Evolutionary conservation across 2,888 invertebrate genomes (phyloP), one percentile per base, ranked within the genome.

Genomic region (Acrobasis suavella): DNA sequence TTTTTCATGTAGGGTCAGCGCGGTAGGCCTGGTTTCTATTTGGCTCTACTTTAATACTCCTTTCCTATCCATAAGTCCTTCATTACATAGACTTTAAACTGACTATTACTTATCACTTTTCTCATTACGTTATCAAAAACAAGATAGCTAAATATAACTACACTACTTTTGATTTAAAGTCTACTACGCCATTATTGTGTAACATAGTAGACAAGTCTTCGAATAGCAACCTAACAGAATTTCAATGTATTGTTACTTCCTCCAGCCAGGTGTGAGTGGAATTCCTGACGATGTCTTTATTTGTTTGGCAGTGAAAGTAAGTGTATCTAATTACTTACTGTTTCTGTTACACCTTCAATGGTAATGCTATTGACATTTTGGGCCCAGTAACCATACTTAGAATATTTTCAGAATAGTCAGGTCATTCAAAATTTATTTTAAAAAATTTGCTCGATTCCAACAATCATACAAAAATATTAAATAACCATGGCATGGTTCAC

Each of bases 221-320:
- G 17, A 42, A 56, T 42, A 42, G 56, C 32, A 37, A 37, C 55
- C 55, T 9, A 10, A 42, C 17, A 42, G 42, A 42, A 56, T 56
- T 46, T 46, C 9, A 46, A 42, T 12, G 42, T 39, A 56, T 56
- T 56, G 56, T 56, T 42, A 77, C 81, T 82, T 84, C 82, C 84
- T 82, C 78, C 75, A 77, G 72, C 65, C 67, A 64, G 71, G 67
- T 66, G 85, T 83, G 87, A 66, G 63, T 67, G 22, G 87, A 85
- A 86, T 87, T 71, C 68, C 65, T 76, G 74, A 83, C 71, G 67
- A 64, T 76, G 69, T 60, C 60, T 64, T 70, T 71, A 74, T 76
- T 67, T 72, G 65, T 63, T 58, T 70, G 72, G 80, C 80, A 82
- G 87, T 83, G 87, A 88, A 87, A 87, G 87, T 86, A 72, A 52